These are phyloP conservation scores for Gallinago stenura DNA, from an alignment of 2,797 vertebrate genomes.

Conservation along the genomic window DNA sequence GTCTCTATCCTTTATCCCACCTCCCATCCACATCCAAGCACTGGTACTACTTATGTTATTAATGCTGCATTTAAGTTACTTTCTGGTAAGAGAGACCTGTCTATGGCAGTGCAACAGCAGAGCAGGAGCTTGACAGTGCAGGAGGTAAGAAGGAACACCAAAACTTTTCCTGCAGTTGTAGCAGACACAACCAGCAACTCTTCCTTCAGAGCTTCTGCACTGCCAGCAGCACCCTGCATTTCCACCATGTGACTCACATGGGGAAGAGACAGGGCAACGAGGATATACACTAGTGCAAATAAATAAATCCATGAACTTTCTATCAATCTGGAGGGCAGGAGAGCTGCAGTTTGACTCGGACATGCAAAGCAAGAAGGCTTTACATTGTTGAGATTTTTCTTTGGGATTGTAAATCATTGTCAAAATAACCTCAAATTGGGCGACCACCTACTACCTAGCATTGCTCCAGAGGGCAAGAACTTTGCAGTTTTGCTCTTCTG, in stretches of 20 bases:
- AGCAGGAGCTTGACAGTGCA: background rate
- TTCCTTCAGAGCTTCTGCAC: background rate
- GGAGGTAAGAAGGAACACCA: background rate
- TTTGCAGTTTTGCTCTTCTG: background rate
- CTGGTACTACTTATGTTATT: background rate
- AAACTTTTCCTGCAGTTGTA: background rate
- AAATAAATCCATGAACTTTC: background rate
- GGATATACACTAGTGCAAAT: background rate
- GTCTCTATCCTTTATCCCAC: background rate
- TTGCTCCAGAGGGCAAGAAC: background rate
- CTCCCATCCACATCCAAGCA: background rate
- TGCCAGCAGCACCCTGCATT: background rate
- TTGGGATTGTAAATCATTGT: background rate
- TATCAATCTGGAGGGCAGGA: background rate
- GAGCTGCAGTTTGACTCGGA: background rate
- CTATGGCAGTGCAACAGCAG: background rate
- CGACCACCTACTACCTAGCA: background rate
- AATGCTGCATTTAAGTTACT: background rate
- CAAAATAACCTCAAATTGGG: background rate
- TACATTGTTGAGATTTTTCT: background rate
- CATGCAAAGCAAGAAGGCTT: background rate
- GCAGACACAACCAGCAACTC: background rate
- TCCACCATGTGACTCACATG: accelerated
- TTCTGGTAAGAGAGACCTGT: background rate
- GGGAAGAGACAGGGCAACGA: background rate